Evolutionary conservation across 2,113 vertebrate genomes (phyloP).

Genomic region (Hippolais icterina): DNA sequence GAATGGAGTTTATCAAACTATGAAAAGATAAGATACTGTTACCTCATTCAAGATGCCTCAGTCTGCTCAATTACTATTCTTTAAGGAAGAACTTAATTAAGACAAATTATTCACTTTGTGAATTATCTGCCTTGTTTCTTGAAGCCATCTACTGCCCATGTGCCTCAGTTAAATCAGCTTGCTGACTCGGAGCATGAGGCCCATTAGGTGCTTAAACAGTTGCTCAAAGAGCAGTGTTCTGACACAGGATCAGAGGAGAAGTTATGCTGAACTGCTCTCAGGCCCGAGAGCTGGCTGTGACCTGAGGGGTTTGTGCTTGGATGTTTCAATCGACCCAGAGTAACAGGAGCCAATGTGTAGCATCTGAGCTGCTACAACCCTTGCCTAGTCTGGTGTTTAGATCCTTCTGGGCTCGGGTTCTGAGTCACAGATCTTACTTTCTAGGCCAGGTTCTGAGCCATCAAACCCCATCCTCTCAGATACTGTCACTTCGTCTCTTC

Average conservation of each 20-base stretch:
- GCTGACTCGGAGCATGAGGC: background rate
- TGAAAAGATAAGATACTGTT: background rate
- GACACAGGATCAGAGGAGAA: background rate
- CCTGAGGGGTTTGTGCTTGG: background rate
- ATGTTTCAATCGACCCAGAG: rapidly evolving
- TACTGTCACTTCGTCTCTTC: background rate
- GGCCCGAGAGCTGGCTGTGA: background rate
- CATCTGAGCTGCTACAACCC: background rate
- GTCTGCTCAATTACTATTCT: background rate
- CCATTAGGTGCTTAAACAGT: background rate
- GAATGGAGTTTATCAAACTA: background rate
- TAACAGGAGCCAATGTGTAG: background rate
- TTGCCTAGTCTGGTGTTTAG: background rate
- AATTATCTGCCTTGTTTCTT: background rate
- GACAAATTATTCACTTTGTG: background rate
- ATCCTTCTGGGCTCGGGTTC: background rate
- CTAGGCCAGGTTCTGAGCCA: background rate
- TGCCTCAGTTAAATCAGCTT: background rate
- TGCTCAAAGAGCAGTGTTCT: background rate
- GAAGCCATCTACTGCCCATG: background rate
- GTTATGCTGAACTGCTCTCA: background rate
- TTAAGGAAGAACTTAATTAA: background rate
- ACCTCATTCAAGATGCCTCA: background rate
- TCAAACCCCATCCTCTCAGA: background rate
- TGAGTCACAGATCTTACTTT: background rate